These are phyloP conservation scores for Tenthredo scrophulariae DNA, from an alignment of 2,888 invertebrate genomes.

Conservation along the genomic window DNA sequence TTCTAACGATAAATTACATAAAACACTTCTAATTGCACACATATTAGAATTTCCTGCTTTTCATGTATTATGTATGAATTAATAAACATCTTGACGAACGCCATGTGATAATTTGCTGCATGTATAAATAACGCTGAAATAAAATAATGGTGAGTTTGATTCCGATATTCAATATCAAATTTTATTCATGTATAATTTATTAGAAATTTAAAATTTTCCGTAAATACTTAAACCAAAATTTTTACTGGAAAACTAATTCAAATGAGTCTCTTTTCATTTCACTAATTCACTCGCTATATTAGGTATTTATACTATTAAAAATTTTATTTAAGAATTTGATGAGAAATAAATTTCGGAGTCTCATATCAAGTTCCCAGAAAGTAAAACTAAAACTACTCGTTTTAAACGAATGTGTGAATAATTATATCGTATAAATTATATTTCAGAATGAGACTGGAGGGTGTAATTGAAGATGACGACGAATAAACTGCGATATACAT, in stretches of 20 bases:
- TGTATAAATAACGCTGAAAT: not conserved
- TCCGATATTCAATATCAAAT: not conserved
- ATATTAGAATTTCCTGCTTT: not conserved
- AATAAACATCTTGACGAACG: not conserved
- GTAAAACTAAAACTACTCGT: not conserved
- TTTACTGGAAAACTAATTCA: not conserved
- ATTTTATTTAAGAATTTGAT: too few species aligned
- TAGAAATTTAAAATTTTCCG: not conserved
- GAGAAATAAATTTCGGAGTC: not conserved
- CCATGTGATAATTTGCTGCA: constrained; percentile 7
- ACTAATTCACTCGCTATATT: not conserved
- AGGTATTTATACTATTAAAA: too few species aligned
- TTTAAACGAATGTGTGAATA: not conserved
- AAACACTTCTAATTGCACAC: not conserved
- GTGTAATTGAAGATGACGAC: constrained; percentile 58
- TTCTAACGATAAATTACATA: not conserved
- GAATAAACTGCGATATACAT: not conserved
- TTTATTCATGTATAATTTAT: not conserved
- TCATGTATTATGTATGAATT: not conserved
- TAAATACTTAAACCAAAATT: not conserved
- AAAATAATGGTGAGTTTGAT: not conserved
- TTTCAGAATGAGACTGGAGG: constrained; percentile 67
- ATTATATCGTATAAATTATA: not conserved
- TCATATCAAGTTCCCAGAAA: not conserved
- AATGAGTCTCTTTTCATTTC: not conserved